Evolutionary conservation across 2,888 invertebrate genomes (phyloP).

Genomic region (Amblyjoppa fuscipennis): DNA sequence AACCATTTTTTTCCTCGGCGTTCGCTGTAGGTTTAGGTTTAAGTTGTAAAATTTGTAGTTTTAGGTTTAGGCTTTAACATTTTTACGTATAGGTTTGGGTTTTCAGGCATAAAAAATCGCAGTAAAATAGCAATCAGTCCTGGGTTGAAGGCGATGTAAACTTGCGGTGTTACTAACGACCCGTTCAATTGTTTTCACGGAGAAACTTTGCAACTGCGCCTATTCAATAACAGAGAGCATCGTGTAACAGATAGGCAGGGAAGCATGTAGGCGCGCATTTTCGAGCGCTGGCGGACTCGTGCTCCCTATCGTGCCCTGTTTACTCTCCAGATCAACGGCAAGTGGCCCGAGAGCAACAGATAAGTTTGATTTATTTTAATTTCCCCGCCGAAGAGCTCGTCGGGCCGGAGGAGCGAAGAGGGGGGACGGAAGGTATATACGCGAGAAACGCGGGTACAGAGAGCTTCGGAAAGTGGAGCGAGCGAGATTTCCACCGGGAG

Average conservation of each 20-base stretch:
- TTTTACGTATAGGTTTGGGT: too few relatives aligned
- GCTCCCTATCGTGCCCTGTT: conserved; percentile 74
- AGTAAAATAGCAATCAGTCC: background rate
- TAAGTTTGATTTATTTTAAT: conserved; percentile 84
- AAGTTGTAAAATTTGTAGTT: too few relatives aligned
- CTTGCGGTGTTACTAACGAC: background rate
- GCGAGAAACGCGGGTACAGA: conserved; percentile 49
- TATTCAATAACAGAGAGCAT: conserved; percentile 3
- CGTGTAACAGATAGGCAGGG: conserved; percentile 6
- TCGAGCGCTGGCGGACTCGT: conserved; percentile 31
- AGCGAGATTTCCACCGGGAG: conserved; percentile 63
- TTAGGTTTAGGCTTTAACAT: too few relatives aligned
- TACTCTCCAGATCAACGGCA: conserved; percentile 79
- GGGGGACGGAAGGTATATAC: conserved; percentile 11
- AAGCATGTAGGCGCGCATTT: background rate
- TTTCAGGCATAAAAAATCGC: background rate
- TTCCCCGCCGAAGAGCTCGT: conserved; percentile 73
- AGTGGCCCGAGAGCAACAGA: conserved; percentile 80
- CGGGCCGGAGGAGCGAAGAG: conserved; percentile 33
- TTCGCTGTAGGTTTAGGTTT: too few relatives aligned
- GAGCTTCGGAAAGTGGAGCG: conserved; percentile 61
- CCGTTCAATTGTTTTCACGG: background rate
- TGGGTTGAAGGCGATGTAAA: background rate
- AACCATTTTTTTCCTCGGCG: too few relatives aligned
- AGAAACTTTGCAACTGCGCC: background rate